A percentile compares a stretch with the other conserved stretches of the same genome.
Conservation (phyloP, 1,140 invertebrate species). For the Zaprionus africanus region DNA sequence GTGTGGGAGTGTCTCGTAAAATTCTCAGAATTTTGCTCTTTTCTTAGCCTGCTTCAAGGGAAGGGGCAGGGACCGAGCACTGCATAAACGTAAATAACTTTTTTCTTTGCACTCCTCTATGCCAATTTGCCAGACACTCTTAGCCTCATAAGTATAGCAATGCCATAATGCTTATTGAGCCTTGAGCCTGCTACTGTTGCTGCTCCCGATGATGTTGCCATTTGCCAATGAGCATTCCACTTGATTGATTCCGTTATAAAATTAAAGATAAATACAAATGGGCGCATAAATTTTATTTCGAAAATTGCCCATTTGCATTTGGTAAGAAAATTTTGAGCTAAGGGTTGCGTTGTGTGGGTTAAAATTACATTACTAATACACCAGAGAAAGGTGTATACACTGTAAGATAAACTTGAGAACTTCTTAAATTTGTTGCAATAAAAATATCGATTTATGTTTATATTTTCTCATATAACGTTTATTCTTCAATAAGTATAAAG, state of each 20-base stretch:
- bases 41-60: constrained; percentile 17
- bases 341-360: constrained; percentile 53
- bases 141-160: constrained; percentile 7
- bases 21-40: constrained; percentile 11
- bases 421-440: neutral
- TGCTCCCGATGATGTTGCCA: constrained; percentile 25
- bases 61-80: neutral
- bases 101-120: constrained; percentile 19
- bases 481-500: too few species aligned
- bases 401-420: constrained; percentile 5
- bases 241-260: constrained; percentile 76
- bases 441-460: neutral
- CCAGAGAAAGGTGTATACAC: constrained; percentile 30
- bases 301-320: constrained; percentile 72
- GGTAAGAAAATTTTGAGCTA: constrained; percentile 44
- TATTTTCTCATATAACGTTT: neutral
- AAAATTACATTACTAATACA: constrained; percentile 75
- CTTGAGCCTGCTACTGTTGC: constrained; percentile 1
- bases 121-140: constrained; percentile 22
- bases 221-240: constrained; percentile 48
- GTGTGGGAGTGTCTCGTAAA: constrained; percentile 34
- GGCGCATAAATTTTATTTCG: constrained; percentile 62
- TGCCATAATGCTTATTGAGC: constrained; percentile 46
- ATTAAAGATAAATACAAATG: constrained; percentile 79
- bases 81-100: constrained; percentile 46